Percentiles rank a stretch among this genome's conserved stretches.
Evolutionary conservation across 2,113 vertebrate genomes (phyloP).

Genomic region (Burhinus bistriatus): DNA sequence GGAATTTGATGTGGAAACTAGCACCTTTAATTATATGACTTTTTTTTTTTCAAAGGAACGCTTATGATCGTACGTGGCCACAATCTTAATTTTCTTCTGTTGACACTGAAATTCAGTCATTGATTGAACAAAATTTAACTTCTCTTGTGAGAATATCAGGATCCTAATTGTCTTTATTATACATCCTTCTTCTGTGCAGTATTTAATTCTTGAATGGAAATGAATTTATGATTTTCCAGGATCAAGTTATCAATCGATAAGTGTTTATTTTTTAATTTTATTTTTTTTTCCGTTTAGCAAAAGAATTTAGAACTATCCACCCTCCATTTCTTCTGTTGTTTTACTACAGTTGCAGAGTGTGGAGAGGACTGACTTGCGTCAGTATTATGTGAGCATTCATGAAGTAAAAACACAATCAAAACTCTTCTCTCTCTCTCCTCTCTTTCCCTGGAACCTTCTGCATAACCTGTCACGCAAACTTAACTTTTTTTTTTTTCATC

Average conservation of each 20-base stretch:
- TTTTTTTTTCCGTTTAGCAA: not conserved
- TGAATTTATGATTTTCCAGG: not conserved
- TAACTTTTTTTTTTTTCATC: not conserved
- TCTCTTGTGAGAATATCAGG: not conserved
- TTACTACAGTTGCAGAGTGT: not conserved
- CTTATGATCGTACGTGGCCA: not conserved
- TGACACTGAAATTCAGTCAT: not conserved
- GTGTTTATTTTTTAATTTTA: not conserved
- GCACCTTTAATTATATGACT: slow-evolving; percentile 29
- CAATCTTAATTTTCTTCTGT: not conserved
- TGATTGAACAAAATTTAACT: not conserved
- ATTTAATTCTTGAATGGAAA: not conserved
- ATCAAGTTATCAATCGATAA: not conserved
- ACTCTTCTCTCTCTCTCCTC: not conserved
- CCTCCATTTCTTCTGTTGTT: not conserved
- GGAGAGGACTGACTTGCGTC: not conserved
- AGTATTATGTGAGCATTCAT: not conserved
- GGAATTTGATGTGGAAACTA: slow-evolving; percentile 54
- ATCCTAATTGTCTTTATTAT: not conserved
- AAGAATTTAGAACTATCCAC: not conserved
- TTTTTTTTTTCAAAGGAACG: not conserved
- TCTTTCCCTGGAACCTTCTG: not conserved
- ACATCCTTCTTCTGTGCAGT: not conserved
- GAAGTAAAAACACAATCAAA: not conserved
- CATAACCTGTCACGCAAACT: not conserved